Evolutionary conservation across 1,140 invertebrate genomes (phyloP), one percentile per base, ranked within the genome.

Genomic region (Bombus sibiricus): DNA sequence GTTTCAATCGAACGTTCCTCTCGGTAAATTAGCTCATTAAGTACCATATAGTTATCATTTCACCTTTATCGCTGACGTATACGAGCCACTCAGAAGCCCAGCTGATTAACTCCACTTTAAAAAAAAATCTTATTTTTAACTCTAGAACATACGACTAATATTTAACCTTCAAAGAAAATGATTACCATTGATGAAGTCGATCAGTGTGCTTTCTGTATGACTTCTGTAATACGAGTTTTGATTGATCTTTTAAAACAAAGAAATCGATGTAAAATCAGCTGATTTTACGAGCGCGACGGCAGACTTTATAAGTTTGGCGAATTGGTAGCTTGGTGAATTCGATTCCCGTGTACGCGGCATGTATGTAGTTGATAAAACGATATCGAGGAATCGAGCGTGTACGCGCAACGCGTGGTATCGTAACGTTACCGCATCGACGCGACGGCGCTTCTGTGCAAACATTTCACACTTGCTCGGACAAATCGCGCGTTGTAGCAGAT

Each of bases 351-450:
- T 34, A 25, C n/a, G n/a, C 32, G 12, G 28, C 6, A 8, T 8
- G 6, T 22, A 53, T 53, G 47, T 64, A 64, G 37, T 66, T 41
- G 9, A 41, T 68, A 47, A 79, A 79, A 68, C 41, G 77, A 79
- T 79, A 79, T 37, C 62, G 10, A 34, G 39, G 41, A 41, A 68
- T 79, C 77, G n/a, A 25, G 62, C 66, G 57, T 77, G 8, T 18
- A 39, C 47, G 43, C 9, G 39, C 15, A 78, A 62, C 75, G 25
- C 76, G 59, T 34, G 57, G n/a, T 77, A 78, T 78, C 57, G 39
- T 39, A 43, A 66, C 62, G n/a, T 68, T 66, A 79, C 77, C 77
- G 62, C 77, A 79, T 37, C 62, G 22, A 3, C 22, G 62, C 77
- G n/a, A 3, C n/a, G 77, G 43, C 5, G 25, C 47, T 76, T 59